phyloP scores from a whole-genome alignment of 53 echinoderm and acorn worm genomes.

The Echinarachnius parma region DNA sequence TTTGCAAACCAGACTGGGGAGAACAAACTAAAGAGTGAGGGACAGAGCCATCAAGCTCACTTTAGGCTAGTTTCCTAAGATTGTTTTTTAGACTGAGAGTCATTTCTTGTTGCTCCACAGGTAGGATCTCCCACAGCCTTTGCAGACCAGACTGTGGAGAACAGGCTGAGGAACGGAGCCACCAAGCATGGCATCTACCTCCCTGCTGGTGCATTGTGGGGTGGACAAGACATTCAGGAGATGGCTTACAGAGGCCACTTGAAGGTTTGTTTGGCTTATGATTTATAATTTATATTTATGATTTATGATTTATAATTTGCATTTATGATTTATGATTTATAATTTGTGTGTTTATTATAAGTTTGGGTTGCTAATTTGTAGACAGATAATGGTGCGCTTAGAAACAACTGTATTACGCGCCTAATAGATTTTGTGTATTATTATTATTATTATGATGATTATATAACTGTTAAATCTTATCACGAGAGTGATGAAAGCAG shows the following conservation, averaged over 20 bases:
- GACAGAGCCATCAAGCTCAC: conserved; percentile 71
- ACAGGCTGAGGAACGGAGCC: conserved; percentile 72
- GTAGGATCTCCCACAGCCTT: conserved; percentile 94
- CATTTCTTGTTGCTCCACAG: conserved; percentile 37
- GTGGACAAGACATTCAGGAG: conserved; percentile 88
- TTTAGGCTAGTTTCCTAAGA: background rate
- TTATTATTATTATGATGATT: no score
- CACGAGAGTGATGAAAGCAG: no score
- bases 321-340: no score
- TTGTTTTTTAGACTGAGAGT: background rate
- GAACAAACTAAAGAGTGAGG: conserved; percentile 66
- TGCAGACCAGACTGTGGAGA: conserved; percentile 73
- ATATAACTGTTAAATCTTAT: no score
- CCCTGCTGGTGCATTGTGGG: conserved; percentile 96
- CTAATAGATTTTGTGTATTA: no score
- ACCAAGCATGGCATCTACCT: conserved; percentile 83
- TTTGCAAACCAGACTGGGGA: conserved; percentile 75
- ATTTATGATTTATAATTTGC: no score
- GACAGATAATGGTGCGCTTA: no score
- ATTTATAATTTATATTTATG: no score
- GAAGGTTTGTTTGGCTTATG: no score
- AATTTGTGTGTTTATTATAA: no score
- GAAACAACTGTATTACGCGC: no score
- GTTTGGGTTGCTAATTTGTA: no score
- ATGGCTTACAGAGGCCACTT: conserved; percentile 97